Conservation (phyloP, 2,797 vertebrate species). For the Buphagus erythrorhynchus region DNA sequence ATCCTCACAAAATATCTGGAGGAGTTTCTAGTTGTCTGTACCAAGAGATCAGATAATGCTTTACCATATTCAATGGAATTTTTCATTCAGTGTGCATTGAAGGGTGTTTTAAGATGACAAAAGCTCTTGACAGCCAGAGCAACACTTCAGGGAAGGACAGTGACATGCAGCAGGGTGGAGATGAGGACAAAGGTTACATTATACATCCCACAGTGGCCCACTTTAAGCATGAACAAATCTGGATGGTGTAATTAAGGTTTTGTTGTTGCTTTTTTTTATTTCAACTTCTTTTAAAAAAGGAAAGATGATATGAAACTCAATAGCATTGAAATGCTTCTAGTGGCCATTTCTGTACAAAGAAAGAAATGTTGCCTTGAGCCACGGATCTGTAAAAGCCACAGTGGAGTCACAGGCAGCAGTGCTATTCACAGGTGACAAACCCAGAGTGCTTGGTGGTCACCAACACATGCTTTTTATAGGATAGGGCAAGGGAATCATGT, state of each 20-base stretch:
- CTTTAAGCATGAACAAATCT: neutral
- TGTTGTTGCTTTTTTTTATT: neutral
- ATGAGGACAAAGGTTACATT: neutral
- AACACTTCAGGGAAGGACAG: neutral
- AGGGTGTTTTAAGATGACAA: neutral
- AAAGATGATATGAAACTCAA: neutral
- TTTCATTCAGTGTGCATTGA: neutral
- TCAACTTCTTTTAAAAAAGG: neutral
- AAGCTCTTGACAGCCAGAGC: neutral
- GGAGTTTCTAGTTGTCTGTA: neutral
- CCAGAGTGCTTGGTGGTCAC: neutral
- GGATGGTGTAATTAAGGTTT: conserved; percentile 11
- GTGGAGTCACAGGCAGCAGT: neutral
- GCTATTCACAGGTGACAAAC: neutral
- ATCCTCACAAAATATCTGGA: neutral
- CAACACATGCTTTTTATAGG: neutral
- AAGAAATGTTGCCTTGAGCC: neutral
- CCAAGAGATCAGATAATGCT: neutral
- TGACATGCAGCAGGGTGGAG: neutral
- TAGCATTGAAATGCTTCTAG: neutral
- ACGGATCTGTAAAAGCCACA: neutral
- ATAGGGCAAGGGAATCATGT: neutral
- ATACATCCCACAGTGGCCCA: neutral
- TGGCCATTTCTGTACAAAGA: neutral
- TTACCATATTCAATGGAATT: neutral